Percentiles rank a stretch among this genome's conserved stretches.
Conservation (phyloP, 1,140 invertebrate genomes). For the Sycophaga agraensis region DNA sequence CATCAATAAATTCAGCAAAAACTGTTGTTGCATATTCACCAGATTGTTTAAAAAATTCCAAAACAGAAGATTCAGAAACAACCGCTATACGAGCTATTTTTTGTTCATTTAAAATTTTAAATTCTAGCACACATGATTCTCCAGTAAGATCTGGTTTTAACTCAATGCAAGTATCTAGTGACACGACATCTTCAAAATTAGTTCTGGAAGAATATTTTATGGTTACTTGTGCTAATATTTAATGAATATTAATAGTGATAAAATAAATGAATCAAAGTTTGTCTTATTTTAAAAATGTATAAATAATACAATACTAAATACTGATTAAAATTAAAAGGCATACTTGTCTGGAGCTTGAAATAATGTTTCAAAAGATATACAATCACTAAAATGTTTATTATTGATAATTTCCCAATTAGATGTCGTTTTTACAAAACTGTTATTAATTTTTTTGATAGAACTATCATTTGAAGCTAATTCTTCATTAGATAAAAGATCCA, state of each 20-base stretch:
- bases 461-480: background rate
- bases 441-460: background rate
- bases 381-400: slow-evolving; percentile 37
- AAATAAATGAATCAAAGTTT: background rate
- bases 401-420: slow-evolving; percentile 46
- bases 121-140: slow-evolving; percentile 46
- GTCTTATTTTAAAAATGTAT: background rate
- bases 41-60: slow-evolving; percentile 56
- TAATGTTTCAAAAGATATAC: slow-evolving; percentile 33
- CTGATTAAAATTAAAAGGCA: background rate
- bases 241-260: background rate
- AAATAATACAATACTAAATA: background rate
- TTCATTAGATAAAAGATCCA: no score
- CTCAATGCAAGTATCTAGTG: slow-evolving; percentile 44
- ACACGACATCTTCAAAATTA: slow-evolving; percentile 45
- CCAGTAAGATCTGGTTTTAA: slow-evolving; percentile 36
- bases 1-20: slow-evolving; percentile 52
- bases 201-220: slow-evolving; percentile 32
- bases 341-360: slow-evolving; percentile 36
- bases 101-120: slow-evolving; percentile 45
- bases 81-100: slow-evolving; percentile 47
- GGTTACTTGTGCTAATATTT: background rate
- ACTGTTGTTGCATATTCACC: slow-evolving; percentile 52
- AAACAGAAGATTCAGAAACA: slow-evolving; percentile 50
- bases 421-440: background rate